Evolutionary conservation across 1,140 invertebrate species (phyloP).

Genomic region (honey bee (Apis mellifera)): DNA sequence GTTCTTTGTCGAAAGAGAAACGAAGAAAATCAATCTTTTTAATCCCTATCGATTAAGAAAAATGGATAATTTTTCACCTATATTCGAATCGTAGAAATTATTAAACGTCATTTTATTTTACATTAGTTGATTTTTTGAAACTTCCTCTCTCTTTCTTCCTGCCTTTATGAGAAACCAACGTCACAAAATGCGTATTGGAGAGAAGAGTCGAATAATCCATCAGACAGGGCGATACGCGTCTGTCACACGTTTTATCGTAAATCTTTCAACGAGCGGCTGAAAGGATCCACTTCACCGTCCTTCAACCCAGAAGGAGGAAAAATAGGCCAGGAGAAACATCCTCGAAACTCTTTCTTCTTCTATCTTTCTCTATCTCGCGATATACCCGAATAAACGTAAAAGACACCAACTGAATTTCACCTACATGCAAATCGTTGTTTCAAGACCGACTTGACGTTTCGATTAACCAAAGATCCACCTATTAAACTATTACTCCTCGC

Average conservation of each 20-base stretch:
- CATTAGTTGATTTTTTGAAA: not conserved
- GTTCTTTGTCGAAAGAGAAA: no score
- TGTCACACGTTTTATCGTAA: conserved; percentile 32
- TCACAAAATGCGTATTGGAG: not conserved
- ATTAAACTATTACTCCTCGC: no score
- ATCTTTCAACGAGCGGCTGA: conserved; percentile 28
- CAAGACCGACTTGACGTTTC: no score
- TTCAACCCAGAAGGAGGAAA: not conserved
- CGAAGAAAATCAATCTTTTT: no score
- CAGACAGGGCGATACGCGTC: conserved; percentile 1
- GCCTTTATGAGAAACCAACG: not conserved
- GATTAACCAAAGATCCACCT: no score
- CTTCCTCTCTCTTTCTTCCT: not conserved
- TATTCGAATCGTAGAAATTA: not conserved
- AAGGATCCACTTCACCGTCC: not conserved
- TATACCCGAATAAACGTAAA: not conserved
- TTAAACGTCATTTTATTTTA: not conserved
- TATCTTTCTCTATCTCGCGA: not conserved
- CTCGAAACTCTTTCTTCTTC: not conserved
- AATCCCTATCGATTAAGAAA: no score
- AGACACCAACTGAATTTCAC: no score
- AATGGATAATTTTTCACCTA: no score
- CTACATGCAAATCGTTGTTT: no score
- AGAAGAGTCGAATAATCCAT: conserved; percentile 18
- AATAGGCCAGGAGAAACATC: conserved; percentile 2